Percentiles rank a stretch among this genome's conserved stretches.
These are phyloP conservation scores for Anoura caudifer DNA, from an alignment of 2,113 vertebrate species.

Conservation along the genomic window DNA sequence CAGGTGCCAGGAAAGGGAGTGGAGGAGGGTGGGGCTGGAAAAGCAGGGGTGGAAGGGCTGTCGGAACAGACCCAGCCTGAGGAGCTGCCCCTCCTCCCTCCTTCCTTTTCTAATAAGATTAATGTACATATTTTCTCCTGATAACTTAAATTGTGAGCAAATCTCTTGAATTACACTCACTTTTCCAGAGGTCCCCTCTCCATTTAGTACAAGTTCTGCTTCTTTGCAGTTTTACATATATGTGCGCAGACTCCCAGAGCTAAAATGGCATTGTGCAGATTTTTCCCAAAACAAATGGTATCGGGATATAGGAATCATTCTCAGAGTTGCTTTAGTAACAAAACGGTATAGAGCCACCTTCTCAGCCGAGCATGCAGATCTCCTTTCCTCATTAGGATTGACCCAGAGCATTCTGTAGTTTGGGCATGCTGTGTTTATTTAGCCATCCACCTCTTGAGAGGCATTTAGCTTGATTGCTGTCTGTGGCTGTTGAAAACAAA, in stretches of 20 bases:
- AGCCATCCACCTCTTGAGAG: background rate
- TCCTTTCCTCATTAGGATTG: background rate
- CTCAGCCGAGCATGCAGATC: background rate
- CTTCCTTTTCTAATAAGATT: background rate
- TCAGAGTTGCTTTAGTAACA: background rate
- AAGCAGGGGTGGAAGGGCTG: background rate
- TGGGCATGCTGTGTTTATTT: background rate
- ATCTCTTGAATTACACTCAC: background rate
- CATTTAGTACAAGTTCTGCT: background rate
- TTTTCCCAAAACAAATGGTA: background rate
- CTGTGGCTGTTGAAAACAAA: background rate
- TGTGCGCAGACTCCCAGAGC: background rate
- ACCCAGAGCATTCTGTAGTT: background rate
- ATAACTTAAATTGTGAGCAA: background rate
- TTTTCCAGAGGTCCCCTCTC: background rate
- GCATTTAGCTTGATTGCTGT: background rate
- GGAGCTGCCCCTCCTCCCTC: background rate
- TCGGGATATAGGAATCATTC: background rate
- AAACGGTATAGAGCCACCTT: background rate
- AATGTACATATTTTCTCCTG: rapidly evolving
- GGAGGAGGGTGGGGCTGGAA: background rate
- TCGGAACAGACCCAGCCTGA: background rate
- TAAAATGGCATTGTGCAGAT: background rate
- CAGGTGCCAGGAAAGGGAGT: conserved; percentile 80
- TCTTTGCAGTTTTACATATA: background rate